Evolutionary conservation across 2,113 vertebrate species (phyloP), one percentile per base, ranked within the genome.

Genomic region (Eurypyga helias): DNA sequence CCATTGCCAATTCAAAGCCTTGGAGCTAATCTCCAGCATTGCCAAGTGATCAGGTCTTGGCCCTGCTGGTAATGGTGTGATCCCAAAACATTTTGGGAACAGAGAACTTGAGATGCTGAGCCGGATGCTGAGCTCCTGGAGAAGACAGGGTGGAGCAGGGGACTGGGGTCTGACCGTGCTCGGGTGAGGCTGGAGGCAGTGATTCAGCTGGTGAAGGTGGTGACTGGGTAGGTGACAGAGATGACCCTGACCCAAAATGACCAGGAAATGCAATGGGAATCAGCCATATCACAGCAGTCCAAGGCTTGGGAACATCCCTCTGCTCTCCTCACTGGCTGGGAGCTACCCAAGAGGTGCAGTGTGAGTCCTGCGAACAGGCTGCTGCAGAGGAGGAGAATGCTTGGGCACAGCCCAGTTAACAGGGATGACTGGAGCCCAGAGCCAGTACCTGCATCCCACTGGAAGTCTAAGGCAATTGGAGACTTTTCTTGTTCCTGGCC

Each of bases 291-390:
- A 2, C 61, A 65, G 62, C 61, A 88, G 24, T 45, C 21, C 10
- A 28, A 79, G 38, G 33, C 57, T 67, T 83, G 43, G 51, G 33
- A 90, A 20, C 17, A 82, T 48, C 41, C 26, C 20, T 80, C 33
- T 85, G 73, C 38, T 21, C 20, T 90, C 24, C 66, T 76, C 0
- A 0, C 20, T 67, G 57, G 1, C 34, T 84, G 46, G 51, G 46
- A 94, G 49, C 41, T 86, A 38, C 29, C 45, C 0, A 0, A 76
- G 54, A 70, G 36, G 18, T 83, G 71, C 58, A 70, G 25, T 0
- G 0, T 20, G 28, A 84, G 48, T 10, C n/a, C 46, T n/a, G 36
- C 0, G 0, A 72, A 60, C 1, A 3, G 29, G 34, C 38, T 77
- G 67, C 49, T 62, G 54, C 54, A 86, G 55, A 34, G 67, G 7